phyloP scores from a whole-genome alignment of 2,888 invertebrate species.

The Isotomurus palustris region DNA sequence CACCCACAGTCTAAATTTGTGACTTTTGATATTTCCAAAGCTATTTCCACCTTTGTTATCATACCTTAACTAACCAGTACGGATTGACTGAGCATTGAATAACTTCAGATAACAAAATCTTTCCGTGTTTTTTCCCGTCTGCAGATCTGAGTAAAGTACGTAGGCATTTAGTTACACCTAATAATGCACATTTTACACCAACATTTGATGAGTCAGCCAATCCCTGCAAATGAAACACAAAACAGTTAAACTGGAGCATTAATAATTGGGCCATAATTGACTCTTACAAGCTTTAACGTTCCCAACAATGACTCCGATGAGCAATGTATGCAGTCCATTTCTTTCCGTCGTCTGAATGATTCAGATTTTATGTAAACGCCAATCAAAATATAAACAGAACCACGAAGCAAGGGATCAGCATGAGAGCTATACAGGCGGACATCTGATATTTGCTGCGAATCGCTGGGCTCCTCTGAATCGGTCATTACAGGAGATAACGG shows the following conservation, averaged over 20 bases:
- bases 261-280: no score
- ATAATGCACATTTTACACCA: constrained; percentile 52
- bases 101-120: constrained; percentile 57
- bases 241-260: no score
- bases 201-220: constrained; percentile 54
- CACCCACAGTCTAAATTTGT: no score
- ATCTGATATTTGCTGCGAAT: constrained; percentile 63
- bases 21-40: no score
- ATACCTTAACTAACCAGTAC: constrained; percentile 80
- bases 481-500: constrained; percentile 50
- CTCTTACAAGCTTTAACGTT: no score
- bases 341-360: no score
- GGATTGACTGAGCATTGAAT: constrained; percentile 61
- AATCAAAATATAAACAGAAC: constrained; percentile 63
- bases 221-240: constrained; percentile 63
- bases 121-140: constrained; percentile 55
- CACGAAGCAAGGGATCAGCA: constrained; percentile 75
- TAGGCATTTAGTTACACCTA: constrained; percentile 60
- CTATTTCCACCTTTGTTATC: no score
- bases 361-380: constrained; percentile 63
- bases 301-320: no score
- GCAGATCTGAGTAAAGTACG: constrained; percentile 60
- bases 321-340: no score
- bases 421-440: constrained; percentile 66
- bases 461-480: constrained; percentile 23